A percentile compares a stretch with the other conserved stretches of the same genome.
Conservation (phyloP, 2,888 invertebrate species). For the Augiades crinisus region DNA sequence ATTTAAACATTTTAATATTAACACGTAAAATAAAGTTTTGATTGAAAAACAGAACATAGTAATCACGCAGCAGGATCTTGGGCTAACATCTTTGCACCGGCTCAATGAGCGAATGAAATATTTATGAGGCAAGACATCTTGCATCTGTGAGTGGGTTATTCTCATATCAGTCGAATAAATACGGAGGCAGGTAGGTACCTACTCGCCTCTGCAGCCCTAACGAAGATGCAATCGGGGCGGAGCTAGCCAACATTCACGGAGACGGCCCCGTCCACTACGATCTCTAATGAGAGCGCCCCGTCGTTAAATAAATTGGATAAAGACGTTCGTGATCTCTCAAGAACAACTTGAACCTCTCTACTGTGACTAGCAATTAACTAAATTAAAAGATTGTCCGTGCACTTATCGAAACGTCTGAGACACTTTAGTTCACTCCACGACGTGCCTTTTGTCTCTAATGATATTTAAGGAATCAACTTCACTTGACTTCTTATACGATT, state of each 20-base stretch:
- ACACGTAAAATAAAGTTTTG: too few relatives aligned
- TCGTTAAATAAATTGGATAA: slow-evolving; percentile 82
- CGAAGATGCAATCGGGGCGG: slow-evolving; percentile 52
- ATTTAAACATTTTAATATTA: too few relatives aligned
- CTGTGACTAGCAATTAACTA: slow-evolving; percentile 79
- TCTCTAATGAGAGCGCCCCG: slow-evolving; percentile 75
- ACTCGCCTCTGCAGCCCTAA: slow-evolving; percentile 47
- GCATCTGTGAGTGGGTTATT: slow-evolving; percentile 12
- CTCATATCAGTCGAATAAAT: slow-evolving; percentile 12
- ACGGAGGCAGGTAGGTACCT: slow-evolving; percentile 15
- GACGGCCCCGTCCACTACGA: slow-evolving; percentile 55
- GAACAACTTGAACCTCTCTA: slow-evolving; percentile 75
- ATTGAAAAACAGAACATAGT: too few relatives aligned
- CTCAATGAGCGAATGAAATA: slow-evolving; percentile 13
- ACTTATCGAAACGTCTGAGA: slow-evolving; percentile 64
- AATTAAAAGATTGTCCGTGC: slow-evolving; percentile 79
- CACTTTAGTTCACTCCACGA: slow-evolving; percentile 39
- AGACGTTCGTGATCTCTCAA: slow-evolving; percentile 80
- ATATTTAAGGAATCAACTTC: slow-evolving; percentile 23
- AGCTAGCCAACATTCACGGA: slow-evolving; percentile 54
- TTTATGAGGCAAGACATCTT: slow-evolving; percentile 17
- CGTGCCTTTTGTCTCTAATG: slow-evolving; percentile 26
- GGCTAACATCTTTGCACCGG: too few relatives aligned
- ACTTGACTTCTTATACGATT: slow-evolving; percentile 10
- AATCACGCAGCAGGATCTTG: too few relatives aligned